These are phyloP conservation scores for Trichopoda pennipes DNA, from an alignment of 2,888 invertebrate genomes.

Conservation along the genomic window DNA sequence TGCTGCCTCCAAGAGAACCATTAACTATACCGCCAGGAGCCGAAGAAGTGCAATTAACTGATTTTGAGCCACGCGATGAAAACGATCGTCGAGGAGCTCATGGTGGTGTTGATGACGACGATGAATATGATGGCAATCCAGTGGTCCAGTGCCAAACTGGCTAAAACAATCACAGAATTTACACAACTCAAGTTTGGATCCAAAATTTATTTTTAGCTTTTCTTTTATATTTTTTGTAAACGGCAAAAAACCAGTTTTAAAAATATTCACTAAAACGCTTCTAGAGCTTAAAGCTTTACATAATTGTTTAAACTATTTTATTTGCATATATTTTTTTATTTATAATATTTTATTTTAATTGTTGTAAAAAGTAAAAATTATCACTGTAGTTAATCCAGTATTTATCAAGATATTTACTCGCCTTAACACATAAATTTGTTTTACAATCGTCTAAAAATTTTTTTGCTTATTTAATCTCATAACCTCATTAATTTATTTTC, in stretches of 20 bases:
- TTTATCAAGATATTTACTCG: neutral
- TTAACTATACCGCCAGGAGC: conserved; percentile 89
- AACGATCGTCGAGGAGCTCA: conserved; percentile 59
- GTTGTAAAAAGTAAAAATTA: conserved; percentile 15
- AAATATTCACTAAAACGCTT: conserved; percentile 51
- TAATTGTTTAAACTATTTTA: conserved; percentile 23
- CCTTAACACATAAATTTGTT: conserved; percentile 23
- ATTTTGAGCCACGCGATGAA: conserved; percentile 86
- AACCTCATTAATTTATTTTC: conserved; percentile 49
- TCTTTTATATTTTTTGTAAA: too few relatives aligned
- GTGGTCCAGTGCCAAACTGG: conserved; percentile 77
- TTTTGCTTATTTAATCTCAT: conserved; percentile 35
- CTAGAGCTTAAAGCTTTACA: conserved; percentile 57
- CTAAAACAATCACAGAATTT: conserved; percentile 68
- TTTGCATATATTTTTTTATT: neutral
- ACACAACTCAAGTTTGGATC: neutral
- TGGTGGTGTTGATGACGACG: conserved; percentile 73
- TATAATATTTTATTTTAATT: neutral
- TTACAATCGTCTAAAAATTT: neutral
- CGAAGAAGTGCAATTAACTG: conserved; percentile 91
- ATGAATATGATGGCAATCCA: conserved; percentile 73
- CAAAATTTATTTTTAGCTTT: neutral
- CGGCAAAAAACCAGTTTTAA: too few relatives aligned
- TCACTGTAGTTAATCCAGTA: conserved; percentile 3
- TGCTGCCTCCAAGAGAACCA: conserved; percentile 87